A percentile compares a stretch with the other conserved stretches of the same genome.
These are phyloP conservation scores for Schizopygopsis malacanthus DNA, from an alignment of 2,797 vertebrate genomes.

Conservation along the genomic window DNA sequence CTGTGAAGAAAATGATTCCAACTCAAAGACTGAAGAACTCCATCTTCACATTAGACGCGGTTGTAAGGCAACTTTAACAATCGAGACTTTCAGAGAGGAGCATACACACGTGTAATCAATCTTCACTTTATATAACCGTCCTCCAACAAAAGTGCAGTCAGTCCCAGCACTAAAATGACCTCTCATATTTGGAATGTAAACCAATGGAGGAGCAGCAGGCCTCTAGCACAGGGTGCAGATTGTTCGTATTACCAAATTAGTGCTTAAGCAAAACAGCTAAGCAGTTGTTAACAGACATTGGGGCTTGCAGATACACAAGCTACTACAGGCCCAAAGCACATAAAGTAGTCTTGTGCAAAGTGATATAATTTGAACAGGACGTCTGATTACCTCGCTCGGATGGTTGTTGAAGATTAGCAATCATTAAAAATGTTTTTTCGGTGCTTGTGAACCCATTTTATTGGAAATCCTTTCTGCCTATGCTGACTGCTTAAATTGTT, in stretches of 20 bases:
- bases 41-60: conserved; percentile 20
- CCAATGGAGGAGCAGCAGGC: conserved; percentile 54
- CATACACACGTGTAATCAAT: conserved; percentile 60
- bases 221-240: conserved; percentile 57
- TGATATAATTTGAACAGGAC: conserved; percentile 48
- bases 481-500: neutral
- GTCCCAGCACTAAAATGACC: conserved; percentile 61
- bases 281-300: conserved; percentile 60
- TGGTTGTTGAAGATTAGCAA: conserved; percentile 26
- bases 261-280: conserved; percentile 59
- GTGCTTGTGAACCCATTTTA: conserved; percentile 12
- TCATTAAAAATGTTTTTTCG: conserved; percentile 31
- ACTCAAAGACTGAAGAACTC: conserved; percentile 30
- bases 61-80: conserved; percentile 50
- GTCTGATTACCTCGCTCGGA: conserved; percentile 27
- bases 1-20: conserved; percentile 40
- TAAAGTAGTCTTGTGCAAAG: conserved; percentile 48
- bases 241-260: conserved; percentile 67
- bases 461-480: neutral
- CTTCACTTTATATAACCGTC: conserved; percentile 60
- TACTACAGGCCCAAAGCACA: conserved; percentile 49
- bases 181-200: conserved; percentile 64
- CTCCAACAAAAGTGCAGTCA: conserved; percentile 61
- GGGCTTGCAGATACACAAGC: conserved; percentile 55
- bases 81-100: conserved; percentile 56